Conservation (phyloP, 2,113 vertebrate species). For the Oryctolagus cuniculus region DNA sequence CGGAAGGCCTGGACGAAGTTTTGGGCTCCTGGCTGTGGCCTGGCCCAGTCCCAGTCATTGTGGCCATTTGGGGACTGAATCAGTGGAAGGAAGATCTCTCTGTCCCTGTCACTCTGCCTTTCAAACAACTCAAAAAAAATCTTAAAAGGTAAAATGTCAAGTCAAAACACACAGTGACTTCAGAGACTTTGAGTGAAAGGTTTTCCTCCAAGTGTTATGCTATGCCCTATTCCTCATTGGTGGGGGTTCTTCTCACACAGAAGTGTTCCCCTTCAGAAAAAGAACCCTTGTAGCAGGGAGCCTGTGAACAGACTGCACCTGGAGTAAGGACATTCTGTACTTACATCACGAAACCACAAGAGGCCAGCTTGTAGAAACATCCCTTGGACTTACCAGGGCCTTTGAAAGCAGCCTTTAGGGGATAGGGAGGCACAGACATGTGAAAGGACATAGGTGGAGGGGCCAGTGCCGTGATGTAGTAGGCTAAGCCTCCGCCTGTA, state of each 20-base stretch:
- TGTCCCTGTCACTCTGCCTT: too few species aligned
- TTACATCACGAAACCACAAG: constrained; percentile 15
- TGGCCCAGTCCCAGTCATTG: too few species aligned
- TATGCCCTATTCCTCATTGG: constrained; percentile 6
- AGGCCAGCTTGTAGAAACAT: background rate
- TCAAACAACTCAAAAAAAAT: too few species aligned
- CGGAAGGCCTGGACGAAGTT: too few species aligned
- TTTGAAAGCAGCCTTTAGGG: constrained; percentile 7
- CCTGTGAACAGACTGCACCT: background rate
- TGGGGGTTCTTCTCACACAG: background rate
- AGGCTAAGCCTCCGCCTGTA: too few species aligned
- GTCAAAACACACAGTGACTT: constrained; percentile 21
- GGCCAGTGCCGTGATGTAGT: too few species aligned
- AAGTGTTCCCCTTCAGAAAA: constrained; percentile 33
- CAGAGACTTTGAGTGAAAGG: background rate
- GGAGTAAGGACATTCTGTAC: constrained; percentile 12
- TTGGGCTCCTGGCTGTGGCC: too few species aligned
- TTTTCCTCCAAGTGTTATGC: constrained; percentile 13
- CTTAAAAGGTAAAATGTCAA: background rate
- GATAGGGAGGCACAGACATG: constrained; percentile 1
- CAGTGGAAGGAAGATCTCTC: too few species aligned
- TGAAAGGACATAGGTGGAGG: background rate
- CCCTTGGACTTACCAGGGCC: background rate
- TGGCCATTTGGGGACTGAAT: too few species aligned
- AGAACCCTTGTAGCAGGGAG: background rate